phyloP scores from a whole-genome alignment of 2,797 vertebrate species.

The Acanthopagrus latus region DNA sequence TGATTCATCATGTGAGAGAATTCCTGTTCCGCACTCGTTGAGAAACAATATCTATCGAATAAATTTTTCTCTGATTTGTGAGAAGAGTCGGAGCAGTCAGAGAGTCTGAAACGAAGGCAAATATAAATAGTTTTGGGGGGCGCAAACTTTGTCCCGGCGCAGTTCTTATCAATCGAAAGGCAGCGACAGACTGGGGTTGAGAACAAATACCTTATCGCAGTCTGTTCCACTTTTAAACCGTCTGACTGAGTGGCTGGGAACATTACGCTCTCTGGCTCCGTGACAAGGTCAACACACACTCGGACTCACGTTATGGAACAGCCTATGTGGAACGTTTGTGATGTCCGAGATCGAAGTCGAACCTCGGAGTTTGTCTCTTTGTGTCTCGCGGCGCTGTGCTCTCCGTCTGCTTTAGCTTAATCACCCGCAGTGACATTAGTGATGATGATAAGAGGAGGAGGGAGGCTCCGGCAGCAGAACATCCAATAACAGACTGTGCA shows the following conservation, averaged over 20 bases:
- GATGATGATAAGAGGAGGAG: conserved; percentile 53
- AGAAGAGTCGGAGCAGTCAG: no score
- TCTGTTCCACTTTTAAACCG: conserved; percentile 51
- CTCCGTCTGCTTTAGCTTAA: conserved; percentile 6
- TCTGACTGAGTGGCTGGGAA: conserved; percentile 39
- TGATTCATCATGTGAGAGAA: conserved; percentile 53
- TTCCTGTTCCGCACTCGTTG: not conserved
- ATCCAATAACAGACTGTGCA: conserved; percentile 75
- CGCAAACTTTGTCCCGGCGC: conserved; percentile 27
- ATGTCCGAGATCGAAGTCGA: not conserved
- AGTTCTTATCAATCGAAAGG: conserved; percentile 42
- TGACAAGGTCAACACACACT: not conserved
- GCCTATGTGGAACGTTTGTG: not conserved
- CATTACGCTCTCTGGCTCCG: conserved; percentile 4
- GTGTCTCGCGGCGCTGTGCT: not conserved
- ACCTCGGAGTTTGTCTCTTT: not conserved
- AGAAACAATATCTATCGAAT: not conserved
- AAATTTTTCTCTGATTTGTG: no score
- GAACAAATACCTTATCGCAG: conserved; percentile 50
- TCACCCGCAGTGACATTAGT: not conserved
- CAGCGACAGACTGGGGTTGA: conserved; percentile 32
- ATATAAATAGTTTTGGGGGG: conserved; percentile 18
- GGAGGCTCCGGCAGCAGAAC: conserved; percentile 60
- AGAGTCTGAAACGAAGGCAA: conserved; percentile 6
- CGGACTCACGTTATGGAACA: not conserved